Base-by-base conservation (phyloP, 2,797 vertebrate species). In the Propithecus deckenii region DNA sequence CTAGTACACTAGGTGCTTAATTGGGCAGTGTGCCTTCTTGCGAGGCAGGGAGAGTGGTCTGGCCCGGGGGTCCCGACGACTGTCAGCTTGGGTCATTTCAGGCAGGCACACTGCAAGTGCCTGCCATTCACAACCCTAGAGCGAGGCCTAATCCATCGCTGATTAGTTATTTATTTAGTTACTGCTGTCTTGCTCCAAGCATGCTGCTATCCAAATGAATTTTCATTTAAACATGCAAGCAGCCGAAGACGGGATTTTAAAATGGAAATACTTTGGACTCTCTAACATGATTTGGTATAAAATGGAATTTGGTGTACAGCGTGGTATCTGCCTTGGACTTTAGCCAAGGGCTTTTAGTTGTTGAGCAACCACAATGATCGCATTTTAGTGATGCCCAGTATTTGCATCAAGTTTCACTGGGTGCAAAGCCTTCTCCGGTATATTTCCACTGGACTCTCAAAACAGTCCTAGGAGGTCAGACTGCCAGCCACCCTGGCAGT, bases 141-240 rank as follows among this genome's bases (percentile, higher is more conserved):
- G 0, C 28, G 74, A 87, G 38, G 55, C 32, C 81, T 95, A 57
- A 90, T 65, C 92, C 76, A 11, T 23, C 0, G n/a, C 81, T 86
- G 92, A 97, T 95, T 89, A 41, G 85, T 92, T 97, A 81, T 96
- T 97, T 97, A 86, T 91, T 97, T 86, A 92, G 94, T 83, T 85
- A 84, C 78, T 89, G 95, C 92, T 95, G 78, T 72, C 94, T 97
- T 79, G 59, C 90, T 97, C 61, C 61, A 95, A 97, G 92, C 87
- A 23, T 71, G 69, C 76, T 71, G 81, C 80, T 92, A 78, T 85
- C 91, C 89, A 96, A 93, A 94, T 96, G 61, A 92, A 95, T 95
- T 95, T 93, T 80, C 89, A 91, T 91, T 96, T 94, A 97, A 93
- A 95, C 92, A 96, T 94, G 81, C 65, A 75, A 95, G 52, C 85